Evolutionary conservation across 2,888 invertebrate genomes (phyloP).

Genomic region (Cecidostiba fungosa): DNA sequence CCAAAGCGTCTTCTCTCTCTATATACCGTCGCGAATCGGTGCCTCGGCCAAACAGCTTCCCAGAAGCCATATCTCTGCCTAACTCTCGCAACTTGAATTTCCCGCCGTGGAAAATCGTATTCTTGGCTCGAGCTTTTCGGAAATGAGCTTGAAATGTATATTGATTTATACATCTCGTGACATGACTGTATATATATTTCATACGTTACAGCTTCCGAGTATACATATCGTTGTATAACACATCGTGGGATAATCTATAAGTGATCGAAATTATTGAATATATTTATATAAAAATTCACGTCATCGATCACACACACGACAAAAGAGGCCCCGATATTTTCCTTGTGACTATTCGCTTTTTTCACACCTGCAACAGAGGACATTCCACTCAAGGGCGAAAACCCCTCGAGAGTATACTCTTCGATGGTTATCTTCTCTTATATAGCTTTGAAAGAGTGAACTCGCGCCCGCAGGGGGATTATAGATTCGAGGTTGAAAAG

Average conservation of each 20-base stretch:
- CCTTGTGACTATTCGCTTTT: background rate
- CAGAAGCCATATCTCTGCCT: conserved; percentile 33
- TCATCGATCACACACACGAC: background rate
- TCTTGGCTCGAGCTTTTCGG: conserved; percentile 39
- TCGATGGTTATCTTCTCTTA: background rate
- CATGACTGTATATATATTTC: background rate
- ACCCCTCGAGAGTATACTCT: background rate
- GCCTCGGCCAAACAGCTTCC: conserved; percentile 44
- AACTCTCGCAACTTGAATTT: conserved; percentile 1
- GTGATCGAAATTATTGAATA: too few relatives aligned
- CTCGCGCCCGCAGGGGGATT: conserved; percentile 11
- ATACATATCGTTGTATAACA: background rate
- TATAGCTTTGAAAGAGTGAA: background rate
- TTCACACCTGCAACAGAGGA: background rate
- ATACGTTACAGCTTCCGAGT: background rate
- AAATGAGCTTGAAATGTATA: conserved; percentile 17
- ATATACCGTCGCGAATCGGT: conserved; percentile 8
- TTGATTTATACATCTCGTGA: conserved; percentile 26
- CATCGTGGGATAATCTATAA: background rate
- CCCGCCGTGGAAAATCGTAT: conserved; percentile 10
- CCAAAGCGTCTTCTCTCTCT: background rate
- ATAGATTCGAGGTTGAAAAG: conserved; percentile 4
- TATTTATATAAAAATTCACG: background rate
- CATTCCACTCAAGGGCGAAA: background rate
- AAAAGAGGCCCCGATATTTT: background rate